Evolutionary conservation across 1,140 invertebrate genomes (phyloP).

Genomic region (Drosophila mojavensis): DNA sequence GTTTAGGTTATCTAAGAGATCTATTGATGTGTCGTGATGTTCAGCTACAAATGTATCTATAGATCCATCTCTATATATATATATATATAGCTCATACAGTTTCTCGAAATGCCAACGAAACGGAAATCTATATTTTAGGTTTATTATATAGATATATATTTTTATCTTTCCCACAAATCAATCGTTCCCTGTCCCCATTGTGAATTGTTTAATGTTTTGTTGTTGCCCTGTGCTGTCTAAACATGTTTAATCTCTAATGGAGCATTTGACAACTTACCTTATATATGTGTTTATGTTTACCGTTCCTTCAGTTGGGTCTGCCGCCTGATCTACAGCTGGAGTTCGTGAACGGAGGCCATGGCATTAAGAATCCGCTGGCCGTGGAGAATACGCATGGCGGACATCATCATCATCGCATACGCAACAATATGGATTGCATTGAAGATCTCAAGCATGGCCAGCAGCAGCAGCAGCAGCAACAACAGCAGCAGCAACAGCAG

Average conservation of each 20-base stretch:
- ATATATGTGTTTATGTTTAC: neutral
- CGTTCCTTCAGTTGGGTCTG: constrained; percentile 89
- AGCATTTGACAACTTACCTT: neutral
- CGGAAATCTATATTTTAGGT: no score
- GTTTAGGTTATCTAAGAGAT: no score
- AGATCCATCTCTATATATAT: no score
- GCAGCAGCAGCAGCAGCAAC: constrained; percentile 39
- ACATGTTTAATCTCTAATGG: neutral
- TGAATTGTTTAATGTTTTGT: constrained; percentile 1
- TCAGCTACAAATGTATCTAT: no score
- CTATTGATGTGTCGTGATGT: no score
- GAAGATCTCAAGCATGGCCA: constrained; percentile 83
- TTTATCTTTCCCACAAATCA: no score
- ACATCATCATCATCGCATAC: constrained; percentile 85
- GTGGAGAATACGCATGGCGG: constrained; percentile 86
- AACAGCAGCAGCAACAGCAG: constrained; percentile 18
- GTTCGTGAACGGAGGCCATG: constrained; percentile 99
- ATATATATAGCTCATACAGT: no score
- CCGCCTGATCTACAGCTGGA: constrained; percentile 95
- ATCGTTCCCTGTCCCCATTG: neutral
- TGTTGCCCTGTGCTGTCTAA: neutral
- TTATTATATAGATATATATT: no score
- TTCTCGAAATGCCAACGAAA: no score
- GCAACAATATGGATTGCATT: constrained; percentile 84
- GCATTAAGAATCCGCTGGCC: constrained; percentile 98